Conservation (phyloP, 2,888 invertebrate genomes). For the Glaucopsyche alexis region DNA sequence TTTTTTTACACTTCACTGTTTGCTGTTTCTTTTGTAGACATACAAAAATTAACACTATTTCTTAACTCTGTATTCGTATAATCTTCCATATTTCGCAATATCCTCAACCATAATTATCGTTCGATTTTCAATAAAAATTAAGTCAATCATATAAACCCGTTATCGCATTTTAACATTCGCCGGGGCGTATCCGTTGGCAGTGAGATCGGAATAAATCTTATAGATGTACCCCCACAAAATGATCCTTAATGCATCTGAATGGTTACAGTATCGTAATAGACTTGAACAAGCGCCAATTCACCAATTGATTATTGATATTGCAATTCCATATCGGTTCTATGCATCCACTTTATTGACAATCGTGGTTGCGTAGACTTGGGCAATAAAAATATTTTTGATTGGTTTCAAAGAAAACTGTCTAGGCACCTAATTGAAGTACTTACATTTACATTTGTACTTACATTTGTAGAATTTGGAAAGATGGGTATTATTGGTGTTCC, state of each 20-base stretch:
- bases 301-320: conserved; percentile 80
- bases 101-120: neutral
- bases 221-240: conserved; percentile 46
- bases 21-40: too few species aligned
- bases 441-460: too few species aligned
- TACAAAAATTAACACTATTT: too few species aligned
- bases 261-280: conserved; percentile 64
- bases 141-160: conserved; percentile 12
- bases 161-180: conserved; percentile 28
- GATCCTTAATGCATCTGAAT: conserved; percentile 55
- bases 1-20: too few species aligned
- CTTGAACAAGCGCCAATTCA: conserved; percentile 75
- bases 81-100: too few species aligned
- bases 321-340: conserved; percentile 64
- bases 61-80: too few species aligned
- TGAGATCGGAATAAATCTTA: conserved; percentile 35
- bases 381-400: neutral
- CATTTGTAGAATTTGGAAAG: too few species aligned
- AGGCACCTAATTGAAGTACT: too few species aligned
- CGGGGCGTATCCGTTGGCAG: conserved; percentile 28
- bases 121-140: conserved; percentile 23
- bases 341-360: conserved; percentile 18
- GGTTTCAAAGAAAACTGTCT: too few species aligned
- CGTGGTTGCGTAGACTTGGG: neutral
- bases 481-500: too few species aligned